Evolutionary conservation across 2,888 invertebrate genomes (phyloP), one percentile per base, ranked within the genome.

Genomic region (Scaptomyza parva): DNA sequence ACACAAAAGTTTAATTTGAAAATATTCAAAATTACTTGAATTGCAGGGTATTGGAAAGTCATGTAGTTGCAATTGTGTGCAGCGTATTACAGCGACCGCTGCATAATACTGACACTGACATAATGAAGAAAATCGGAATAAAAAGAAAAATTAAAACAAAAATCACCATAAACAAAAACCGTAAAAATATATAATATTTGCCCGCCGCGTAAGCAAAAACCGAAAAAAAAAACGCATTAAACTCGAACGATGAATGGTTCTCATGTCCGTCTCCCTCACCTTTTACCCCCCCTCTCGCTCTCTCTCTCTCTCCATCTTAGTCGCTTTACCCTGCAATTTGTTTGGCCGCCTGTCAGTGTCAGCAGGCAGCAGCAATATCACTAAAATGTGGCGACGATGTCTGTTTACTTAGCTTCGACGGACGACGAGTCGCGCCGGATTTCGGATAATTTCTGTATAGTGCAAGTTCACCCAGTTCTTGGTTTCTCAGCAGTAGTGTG

Each of bases 301-400:
- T n/a, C n/a, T n/a, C 53, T 39, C 11, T 28, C 28, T 28, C 17
- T 8, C 30, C 11, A 30, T 18, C n/a, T 24, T n/a, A 20, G 12
- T 26, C 30, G 39, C 22, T 24, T 20, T 28, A n/a, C 67, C 60
- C 73, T 67, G 68, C 81, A 78, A 82, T 82, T 87, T 87, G 82
- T 82, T 87, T 81, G 75, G 69, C 82, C 82, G 69, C 82, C 82
- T 87, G 82, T 81, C 82, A 87, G 78, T 77, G 81, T 75, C 80
- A 63, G 65, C 61, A 52, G 14, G 11, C 12, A 12, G 30, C 12
- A 12, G 30, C 30, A 30, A 4, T 12, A 11, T 1, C 30, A 14
- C 37, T 57, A 53, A 80, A 86, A 79, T 78, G 76, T 53, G 87
- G 77, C 81, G 80, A 81, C 76, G 55, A 60, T 60, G 69, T 65